Base-by-base conservation (phyloP, 2,113 vertebrate genomes). In the Petrocephalus zakoni region DNA sequence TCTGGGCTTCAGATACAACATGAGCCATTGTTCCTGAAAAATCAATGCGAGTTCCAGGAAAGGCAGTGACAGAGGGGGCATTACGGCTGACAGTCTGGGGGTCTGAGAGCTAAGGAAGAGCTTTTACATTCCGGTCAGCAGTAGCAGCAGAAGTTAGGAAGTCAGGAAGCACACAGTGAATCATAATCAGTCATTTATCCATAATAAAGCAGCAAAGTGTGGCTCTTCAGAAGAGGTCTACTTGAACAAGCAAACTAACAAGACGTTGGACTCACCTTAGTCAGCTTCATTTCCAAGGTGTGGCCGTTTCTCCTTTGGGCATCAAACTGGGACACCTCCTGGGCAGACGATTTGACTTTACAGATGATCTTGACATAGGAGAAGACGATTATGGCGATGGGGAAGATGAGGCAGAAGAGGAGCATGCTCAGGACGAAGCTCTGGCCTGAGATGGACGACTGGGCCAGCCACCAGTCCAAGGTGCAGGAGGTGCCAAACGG, bases 401-500 rank as follows among this genome's bases (percentile, higher is more conserved):
- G 98, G n/a, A 99, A 92, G 90, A 99, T 34, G 53, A 99, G 97
- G 91, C 98, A 99, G 93, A 98, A 99, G 94, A 98, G 96, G 55
- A 99, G 96, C 88, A 99, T 98, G 91, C 95, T 93, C 94, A 99
- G 89, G 91, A 99, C 95, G 87, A 99, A 99, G 90, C 93, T 95
- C 93, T 98, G 97, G 21, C 97, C 98, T 0, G 95, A 95, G 53
- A 97, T 93, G 0, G 97, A 97, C 25, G 96, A 95, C 92, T 98
- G 97, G 0, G 97, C 97, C 92, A 98, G 93, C 97, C 97, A 98
- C 98, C 98, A 99, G 94, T 99, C 97, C 94, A 99, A 92, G 0
- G 98, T 98, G 93, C 98, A 99, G 0, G 98, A 98, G 22, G 98
- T 99, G 87, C 98, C 98, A 9, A 98, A 99, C 0, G 98, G 98